Evolutionary conservation across 2,797 vertebrate species (phyloP), one percentile per base, ranked within the genome.

Genomic region (Australoheros facetus): DNA sequence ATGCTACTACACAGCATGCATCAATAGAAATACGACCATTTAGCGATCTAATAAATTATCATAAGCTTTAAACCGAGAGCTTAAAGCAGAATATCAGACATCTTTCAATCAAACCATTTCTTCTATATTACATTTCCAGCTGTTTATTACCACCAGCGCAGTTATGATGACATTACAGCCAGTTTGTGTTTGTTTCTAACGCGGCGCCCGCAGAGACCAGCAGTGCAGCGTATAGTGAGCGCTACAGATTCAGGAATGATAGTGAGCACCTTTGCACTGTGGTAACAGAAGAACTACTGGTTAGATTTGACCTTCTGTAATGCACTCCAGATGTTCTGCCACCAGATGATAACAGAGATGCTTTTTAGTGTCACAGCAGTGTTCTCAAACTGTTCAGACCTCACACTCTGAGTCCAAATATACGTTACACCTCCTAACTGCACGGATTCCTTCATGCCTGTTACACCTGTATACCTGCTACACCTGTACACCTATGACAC

Each of bases 121-220:
- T 26, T 39, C 30, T n/a, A 23, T 6, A 9, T 34, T 7, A 45
- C 64, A n/a, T 64, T 34, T 51, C 32, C 42, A 45, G 56, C 23
- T 58, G n/a, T n/a, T 56, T 57, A 0, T 1, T n/a, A 48, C 16
- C 45, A 32, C 17, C 45, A 28, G 13, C 7, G 9, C 13, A 16
- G 26, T 30, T 57, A 26, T 1, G 4, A 42, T 42, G 26, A 0
- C 6, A 64, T 42, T 64, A 45, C 45, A 21, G 14, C 21, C 39
- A 45, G 10, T 14, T 13, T 45, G 4, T 14, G 42, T 45, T 5
- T 45, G 13, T 14, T 45, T 45, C 13, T 45, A 45, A 5, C 10
- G 42, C 13, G 0, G 39, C 8, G 7, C 21, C 0, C 0, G 37
- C 16, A 9, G 1, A 42, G 5, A 64, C 14, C n/a, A 64, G 60